phyloP scores from a whole-genome alignment of 2,888 invertebrate species.

The Rhynchonema sp. region DNA sequence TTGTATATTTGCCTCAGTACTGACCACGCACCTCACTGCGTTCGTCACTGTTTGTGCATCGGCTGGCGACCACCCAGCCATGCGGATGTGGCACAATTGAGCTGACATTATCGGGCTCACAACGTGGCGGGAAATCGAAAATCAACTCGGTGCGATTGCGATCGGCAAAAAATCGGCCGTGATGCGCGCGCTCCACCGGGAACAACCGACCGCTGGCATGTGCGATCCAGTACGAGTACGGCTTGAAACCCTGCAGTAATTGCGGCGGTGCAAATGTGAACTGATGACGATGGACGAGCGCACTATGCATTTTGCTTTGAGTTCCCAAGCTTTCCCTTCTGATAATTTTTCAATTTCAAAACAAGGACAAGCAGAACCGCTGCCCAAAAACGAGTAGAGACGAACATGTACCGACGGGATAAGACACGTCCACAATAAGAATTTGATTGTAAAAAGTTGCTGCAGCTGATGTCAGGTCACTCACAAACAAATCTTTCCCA shows the following conservation, averaged over 20 bases:
- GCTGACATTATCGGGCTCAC: slow-evolving; percentile 73
- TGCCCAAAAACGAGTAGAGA: too few species aligned
- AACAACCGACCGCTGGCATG: slow-evolving; percentile 39
- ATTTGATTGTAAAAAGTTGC: too few species aligned
- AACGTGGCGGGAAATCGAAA: slow-evolving; percentile 62
- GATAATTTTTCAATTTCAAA: too few species aligned
- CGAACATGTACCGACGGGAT: too few species aligned
- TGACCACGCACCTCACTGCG: slow-evolving; percentile 53
- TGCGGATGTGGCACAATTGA: slow-evolving; percentile 72
- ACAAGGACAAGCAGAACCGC: too few species aligned
- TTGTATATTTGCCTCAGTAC: too few species aligned
- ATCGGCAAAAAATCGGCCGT: slow-evolving; percentile 48
- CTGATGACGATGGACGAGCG: too few species aligned
- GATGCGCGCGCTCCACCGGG: not conserved
- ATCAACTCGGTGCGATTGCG: slow-evolving; percentile 72
- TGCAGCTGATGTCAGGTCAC: too few species aligned
- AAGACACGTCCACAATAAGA: too few species aligned
- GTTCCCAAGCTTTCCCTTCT: too few species aligned
- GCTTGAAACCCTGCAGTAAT: slow-evolving; percentile 42
- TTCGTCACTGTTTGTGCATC: slow-evolving; percentile 67
- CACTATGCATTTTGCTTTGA: too few species aligned
- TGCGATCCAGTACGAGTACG: slow-evolving; percentile 69
- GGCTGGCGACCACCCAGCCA: slow-evolving; percentile 66
- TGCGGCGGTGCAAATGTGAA: too few species aligned
- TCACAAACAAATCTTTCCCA: slow-evolving; percentile 45